Percentiles rank a stretch among this genome's conserved stretches.
These are phyloP conservation scores for Neotoxoptera formosana DNA, from an alignment of 1,140 invertebrate species.

Conservation along the genomic window DNA sequence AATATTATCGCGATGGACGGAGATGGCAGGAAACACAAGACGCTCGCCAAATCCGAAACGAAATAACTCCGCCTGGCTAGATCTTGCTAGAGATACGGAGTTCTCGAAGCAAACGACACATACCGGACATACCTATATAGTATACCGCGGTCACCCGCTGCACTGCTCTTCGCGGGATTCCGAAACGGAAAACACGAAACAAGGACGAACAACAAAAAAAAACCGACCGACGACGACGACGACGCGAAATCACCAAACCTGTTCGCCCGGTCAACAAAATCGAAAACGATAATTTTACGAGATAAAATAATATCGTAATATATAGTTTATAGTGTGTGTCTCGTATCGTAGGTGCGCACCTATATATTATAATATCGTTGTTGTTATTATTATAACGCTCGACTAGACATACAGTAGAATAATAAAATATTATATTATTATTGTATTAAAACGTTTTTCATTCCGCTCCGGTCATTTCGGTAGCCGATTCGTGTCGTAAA, in stretches of 20 bases:
- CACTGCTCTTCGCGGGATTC: neutral
- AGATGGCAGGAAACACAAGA: neutral
- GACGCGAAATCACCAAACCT: neutral
- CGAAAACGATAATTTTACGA: constrained; percentile 26
- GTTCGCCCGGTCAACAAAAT: neutral
- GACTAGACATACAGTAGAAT: neutral
- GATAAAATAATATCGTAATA: constrained; percentile 13
- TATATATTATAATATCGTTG: neutral
- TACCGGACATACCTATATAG: too few relatives aligned
- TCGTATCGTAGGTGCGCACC: too few relatives aligned
- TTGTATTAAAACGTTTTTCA: neutral
- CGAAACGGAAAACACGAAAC: neutral
- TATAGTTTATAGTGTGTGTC: neutral
- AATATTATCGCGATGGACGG: neutral
- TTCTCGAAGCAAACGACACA: neutral
- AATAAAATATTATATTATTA: neutral
- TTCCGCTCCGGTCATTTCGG: constrained; percentile 24
- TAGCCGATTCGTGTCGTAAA: constrained; percentile 50
- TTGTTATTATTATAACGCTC: neutral
- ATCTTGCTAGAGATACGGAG: neutral
- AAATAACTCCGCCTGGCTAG: neutral
- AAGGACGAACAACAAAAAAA: neutral
- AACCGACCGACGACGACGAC: too few relatives aligned
- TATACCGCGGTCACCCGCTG: too few relatives aligned
- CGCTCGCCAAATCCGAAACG: neutral